Conservation (phyloP, 2,888 invertebrate species). For the Chrysolina americana region DNA sequence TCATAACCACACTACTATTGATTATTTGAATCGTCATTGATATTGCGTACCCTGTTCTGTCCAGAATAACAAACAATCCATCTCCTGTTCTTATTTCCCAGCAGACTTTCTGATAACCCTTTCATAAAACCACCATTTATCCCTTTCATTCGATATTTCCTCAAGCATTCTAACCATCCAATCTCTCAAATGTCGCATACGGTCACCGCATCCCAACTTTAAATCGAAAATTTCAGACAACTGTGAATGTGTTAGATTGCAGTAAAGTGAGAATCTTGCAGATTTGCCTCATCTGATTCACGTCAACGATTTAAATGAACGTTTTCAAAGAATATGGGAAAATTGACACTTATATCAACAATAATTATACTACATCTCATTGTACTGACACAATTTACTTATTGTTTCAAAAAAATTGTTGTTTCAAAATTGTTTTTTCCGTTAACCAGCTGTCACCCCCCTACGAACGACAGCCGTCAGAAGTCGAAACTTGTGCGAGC, state of each 20-base stretch:
- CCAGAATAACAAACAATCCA: background rate
- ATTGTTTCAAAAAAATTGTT: too few species aligned
- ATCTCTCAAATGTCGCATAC: constrained; percentile 23
- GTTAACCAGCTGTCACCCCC: too few species aligned
- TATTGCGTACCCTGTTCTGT: background rate
- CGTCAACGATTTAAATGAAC: too few species aligned
- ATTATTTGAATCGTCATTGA: too few species aligned
- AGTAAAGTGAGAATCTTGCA: background rate
- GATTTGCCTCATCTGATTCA: background rate
- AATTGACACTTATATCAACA: too few species aligned
- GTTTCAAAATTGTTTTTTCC: too few species aligned
- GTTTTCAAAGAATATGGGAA: too few species aligned
- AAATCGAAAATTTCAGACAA: constrained; percentile 6
- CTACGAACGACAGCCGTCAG: too few species aligned
- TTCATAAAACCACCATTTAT: background rate
- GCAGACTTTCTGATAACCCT: background rate
- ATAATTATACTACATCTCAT: too few species aligned
- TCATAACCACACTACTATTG: too few species aligned
- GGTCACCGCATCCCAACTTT: constrained; percentile 3
- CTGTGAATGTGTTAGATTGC: background rate
- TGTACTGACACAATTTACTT: too few species aligned
- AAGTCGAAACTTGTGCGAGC: too few species aligned
- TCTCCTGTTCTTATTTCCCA: background rate
- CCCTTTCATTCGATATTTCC: constrained; percentile 13
- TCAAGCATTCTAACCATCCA: constrained; percentile 17